A percentile compares a stretch with the other conserved stretches of the same genome.
phyloP scores from a whole-genome alignment of 1,140 invertebrate species.

The Mizuhopecten yessoensis region DNA sequence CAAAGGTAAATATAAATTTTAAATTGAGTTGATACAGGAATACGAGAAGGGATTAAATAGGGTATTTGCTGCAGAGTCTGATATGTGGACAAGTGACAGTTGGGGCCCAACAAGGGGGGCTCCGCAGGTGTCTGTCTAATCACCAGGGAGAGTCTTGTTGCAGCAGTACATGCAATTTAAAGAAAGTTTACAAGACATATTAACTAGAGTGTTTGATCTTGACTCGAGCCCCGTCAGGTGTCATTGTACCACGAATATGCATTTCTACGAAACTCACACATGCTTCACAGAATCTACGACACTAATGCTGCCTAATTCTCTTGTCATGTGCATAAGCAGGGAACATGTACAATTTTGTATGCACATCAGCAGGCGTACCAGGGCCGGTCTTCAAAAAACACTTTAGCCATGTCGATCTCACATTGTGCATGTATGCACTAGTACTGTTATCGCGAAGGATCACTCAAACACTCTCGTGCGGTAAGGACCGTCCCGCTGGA shows the following conservation, averaged over 20 bases:
- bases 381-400: not conserved
- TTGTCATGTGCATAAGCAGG: not conserved
- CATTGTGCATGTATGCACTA: not conserved
- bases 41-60: not conserved
- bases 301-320: not conserved
- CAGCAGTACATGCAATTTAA: not conserved
- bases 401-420: not conserved
- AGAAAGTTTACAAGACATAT: not conserved
- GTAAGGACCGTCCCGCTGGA: not conserved
- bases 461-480: not conserved
- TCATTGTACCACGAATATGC: not conserved
- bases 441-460: not conserved
- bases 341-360: not conserved
- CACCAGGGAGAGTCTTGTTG: not conserved
- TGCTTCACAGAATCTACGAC: not conserved
- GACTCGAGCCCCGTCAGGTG: not conserved
- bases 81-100: not conserved
- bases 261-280: not conserved
- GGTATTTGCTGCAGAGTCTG: not conserved
- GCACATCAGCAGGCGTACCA: not conserved
- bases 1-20: not conserved
- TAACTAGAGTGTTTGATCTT: not conserved
- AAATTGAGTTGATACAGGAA: not conserved
- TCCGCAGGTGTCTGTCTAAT: not conserved
- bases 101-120: not conserved